phyloP scores from a whole-genome alignment of 2,797 vertebrate species.

The Acipenser oxyrinchus region DNA sequence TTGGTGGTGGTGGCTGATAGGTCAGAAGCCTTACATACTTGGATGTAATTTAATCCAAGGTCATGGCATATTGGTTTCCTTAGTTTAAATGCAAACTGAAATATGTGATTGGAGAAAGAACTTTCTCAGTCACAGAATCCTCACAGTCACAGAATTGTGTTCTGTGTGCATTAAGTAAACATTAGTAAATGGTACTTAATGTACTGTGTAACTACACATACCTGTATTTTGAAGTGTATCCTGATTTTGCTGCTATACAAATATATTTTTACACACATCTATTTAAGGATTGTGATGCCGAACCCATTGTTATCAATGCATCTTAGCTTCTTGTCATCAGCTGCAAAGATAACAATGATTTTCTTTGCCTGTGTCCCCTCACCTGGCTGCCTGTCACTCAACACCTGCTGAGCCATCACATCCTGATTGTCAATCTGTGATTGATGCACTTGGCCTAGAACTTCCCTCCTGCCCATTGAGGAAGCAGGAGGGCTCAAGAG shows the following conservation, averaged over 20 bases:
- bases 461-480: slow-evolving; percentile 62
- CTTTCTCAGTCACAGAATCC: too few relatives aligned
- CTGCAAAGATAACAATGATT: slow-evolving; percentile 43
- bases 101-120: too few relatives aligned
- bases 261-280: too few relatives aligned
- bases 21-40: not conserved
- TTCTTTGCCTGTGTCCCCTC: slow-evolving; percentile 48
- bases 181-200: too few relatives aligned
- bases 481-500: slow-evolving; percentile 80
- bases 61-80: not conserved
- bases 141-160: too few relatives aligned
- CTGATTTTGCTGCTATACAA: too few relatives aligned
- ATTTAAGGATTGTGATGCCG: not conserved
- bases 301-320: slow-evolving; percentile 34
- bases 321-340: slow-evolving; percentile 29
- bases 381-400: slow-evolving; percentile 67
- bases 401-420: slow-evolving; percentile 60
- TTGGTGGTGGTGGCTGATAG: too few relatives aligned
- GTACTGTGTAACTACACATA: too few relatives aligned
- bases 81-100: not conserved
- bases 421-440: slow-evolving; percentile 70
- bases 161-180: too few relatives aligned
- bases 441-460: slow-evolving; percentile 79
- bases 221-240: too few relatives aligned
- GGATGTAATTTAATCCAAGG: not conserved